Evolutionary conservation across 2,113 vertebrate genomes (phyloP).

Genomic region (Halichoeres trimaculatus): DNA sequence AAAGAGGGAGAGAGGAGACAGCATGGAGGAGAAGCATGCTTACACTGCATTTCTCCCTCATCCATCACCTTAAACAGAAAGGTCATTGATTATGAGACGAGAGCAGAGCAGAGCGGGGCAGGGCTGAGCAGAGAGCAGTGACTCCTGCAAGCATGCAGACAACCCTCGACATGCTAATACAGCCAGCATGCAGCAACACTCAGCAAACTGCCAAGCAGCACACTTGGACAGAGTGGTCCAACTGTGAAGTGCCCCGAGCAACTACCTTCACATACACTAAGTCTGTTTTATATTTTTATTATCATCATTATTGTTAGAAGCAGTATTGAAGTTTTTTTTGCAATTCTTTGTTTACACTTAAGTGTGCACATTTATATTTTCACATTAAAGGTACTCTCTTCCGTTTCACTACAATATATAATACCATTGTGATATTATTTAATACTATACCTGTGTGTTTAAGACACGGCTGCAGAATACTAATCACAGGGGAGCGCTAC

Average conservation of each 20-base stretch:
- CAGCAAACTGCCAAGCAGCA: slow-evolving; percentile 41
- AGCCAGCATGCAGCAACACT: slow-evolving; percentile 51
- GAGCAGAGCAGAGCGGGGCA: slow-evolving; percentile 50
- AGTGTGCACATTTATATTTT: too few relatives aligned
- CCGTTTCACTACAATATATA: too few relatives aligned
- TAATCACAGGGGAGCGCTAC: not conserved
- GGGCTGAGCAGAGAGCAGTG: slow-evolving; percentile 35
- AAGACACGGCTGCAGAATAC: not conserved
- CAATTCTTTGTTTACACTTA: not conserved
- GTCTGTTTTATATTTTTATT: not conserved
- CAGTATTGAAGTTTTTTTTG: not conserved
- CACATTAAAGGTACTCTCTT: too few relatives aligned
- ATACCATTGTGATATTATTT: not conserved
- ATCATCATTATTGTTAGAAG: not conserved
- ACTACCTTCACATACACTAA: slow-evolving; percentile 11
- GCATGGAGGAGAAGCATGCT: slow-evolving; percentile 62
- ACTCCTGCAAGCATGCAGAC: slow-evolving; percentile 62
- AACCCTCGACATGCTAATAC: slow-evolving; percentile 57
- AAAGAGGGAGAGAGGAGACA: slow-evolving; percentile 31
- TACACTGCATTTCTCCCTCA: slow-evolving; percentile 71
- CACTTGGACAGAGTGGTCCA: slow-evolving; percentile 14
- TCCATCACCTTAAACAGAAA: slow-evolving; percentile 79
- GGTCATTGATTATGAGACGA: slow-evolving; percentile 76
- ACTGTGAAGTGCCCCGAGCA: slow-evolving; percentile 19
- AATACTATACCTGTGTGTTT: not conserved